Evolutionary conservation across 2,797 vertebrate species (phyloP).

Genomic region (Ptychobarbus kaznakovi): DNA sequence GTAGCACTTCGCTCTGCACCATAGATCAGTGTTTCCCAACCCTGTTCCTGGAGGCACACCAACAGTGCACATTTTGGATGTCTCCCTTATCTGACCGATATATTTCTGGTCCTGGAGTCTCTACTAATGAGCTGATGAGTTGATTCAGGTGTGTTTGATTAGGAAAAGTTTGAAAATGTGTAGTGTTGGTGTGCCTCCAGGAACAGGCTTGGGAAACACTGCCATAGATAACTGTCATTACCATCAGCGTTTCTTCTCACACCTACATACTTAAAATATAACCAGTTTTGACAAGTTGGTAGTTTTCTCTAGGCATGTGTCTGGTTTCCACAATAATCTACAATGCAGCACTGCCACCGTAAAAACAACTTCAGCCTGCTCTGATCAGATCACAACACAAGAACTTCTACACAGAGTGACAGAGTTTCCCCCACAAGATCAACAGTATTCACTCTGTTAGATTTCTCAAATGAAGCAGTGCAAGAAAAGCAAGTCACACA

Average conservation of each 20-base stretch:
- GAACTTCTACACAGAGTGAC: slow-evolving; percentile 6
- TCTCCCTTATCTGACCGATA: no score
- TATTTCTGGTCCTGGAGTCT: no score
- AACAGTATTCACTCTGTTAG: slow-evolving; percentile 23
- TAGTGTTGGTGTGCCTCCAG: no score
- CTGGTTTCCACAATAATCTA: slow-evolving; percentile 8
- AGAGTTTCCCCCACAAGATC: slow-evolving; percentile 40
- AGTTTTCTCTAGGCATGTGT: slow-evolving; percentile 6
- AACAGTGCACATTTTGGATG: no score
- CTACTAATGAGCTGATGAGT: no score
- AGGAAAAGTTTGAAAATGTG: no score
- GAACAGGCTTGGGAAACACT: no score
- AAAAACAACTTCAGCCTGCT: slow-evolving; percentile 23
- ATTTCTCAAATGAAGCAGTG: not conserved
- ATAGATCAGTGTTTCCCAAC: not conserved
- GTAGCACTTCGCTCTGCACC: not conserved
- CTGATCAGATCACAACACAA: slow-evolving; percentile 30
- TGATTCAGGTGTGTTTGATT: no score
- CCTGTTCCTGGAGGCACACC: no score
- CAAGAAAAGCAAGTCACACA: slow-evolving; percentile 2
- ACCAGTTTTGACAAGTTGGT: slow-evolving; percentile 14
- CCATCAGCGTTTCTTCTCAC: slow-evolving; percentile 7
- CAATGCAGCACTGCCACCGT: slow-evolving; percentile 9
- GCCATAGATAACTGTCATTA: slow-evolving; percentile 3
- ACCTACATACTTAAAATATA: not conserved